A percentile compares a stretch with the other conserved stretches of the same genome.
phyloP scores from a whole-genome alignment of 2,113 vertebrate species.

The Melanocharis versteri region DNA sequence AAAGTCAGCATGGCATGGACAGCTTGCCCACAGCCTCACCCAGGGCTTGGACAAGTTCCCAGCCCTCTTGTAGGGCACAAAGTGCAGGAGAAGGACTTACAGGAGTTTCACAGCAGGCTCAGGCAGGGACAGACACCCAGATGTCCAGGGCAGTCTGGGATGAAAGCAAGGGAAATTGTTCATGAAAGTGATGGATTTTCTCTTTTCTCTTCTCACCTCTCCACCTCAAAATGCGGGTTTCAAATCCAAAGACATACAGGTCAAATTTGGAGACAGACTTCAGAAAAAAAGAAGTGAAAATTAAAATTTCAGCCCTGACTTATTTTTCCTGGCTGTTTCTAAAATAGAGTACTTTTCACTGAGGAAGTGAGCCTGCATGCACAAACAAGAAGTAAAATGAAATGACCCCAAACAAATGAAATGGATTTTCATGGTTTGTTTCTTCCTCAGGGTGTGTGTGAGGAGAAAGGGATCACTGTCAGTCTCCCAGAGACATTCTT shows the following conservation, averaged over 20 bases:
- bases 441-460: neutral
- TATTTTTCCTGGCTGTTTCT: neutral
- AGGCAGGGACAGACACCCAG: neutral
- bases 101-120: neutral
- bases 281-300: neutral
- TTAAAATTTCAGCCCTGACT: neutral
- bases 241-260: neutral
- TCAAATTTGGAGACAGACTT: neutral
- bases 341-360: neutral
- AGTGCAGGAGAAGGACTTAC: neutral
- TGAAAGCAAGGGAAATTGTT: neutral
- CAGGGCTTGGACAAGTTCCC: neutral
- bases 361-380: neutral
- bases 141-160: neutral
- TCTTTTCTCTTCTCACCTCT: neutral
- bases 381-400: constrained; percentile 19
- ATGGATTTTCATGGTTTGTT: constrained; percentile 42
- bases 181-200: neutral
- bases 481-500: neutral
- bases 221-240: neutral
- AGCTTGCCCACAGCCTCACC: neutral
- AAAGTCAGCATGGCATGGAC: rapidly evolving
- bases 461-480: constrained; percentile 9
- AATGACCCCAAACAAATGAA: constrained; percentile 49
- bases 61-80: rapidly evolving